Evolutionary conservation across 2,888 invertebrate genomes (phyloP).

Genomic region (Oscheius onirici): DNA sequence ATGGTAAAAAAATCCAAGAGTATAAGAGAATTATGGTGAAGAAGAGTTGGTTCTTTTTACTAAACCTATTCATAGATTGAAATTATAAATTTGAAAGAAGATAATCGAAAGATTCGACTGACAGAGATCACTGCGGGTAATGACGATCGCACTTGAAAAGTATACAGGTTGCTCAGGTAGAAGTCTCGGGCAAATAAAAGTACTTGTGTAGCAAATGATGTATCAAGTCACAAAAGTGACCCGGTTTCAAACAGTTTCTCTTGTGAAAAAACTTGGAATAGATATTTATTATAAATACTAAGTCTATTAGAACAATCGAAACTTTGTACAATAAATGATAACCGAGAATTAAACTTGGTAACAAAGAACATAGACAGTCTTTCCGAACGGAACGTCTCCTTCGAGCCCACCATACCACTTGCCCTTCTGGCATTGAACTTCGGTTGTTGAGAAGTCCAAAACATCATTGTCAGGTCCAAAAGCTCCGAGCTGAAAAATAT

Average conservation of each 20-base stretch:
- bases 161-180: neutral
- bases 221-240: neutral
- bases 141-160: too few relatives aligned
- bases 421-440: conserved; percentile 17
- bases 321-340: neutral
- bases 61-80: too few relatives aligned
- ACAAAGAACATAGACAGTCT: neutral
- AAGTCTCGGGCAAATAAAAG: neutral
- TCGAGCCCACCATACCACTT: conserved; percentile 14
- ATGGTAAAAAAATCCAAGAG: too few relatives aligned
- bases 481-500: conserved; percentile 9
- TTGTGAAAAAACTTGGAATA: too few relatives aligned
- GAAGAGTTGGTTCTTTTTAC: too few relatives aligned
- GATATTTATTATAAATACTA: neutral
- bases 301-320: neutral
- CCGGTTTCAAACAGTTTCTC: neutral
- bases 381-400: conserved; percentile 15
- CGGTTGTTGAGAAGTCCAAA: conserved; percentile 15
- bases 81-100: too few relatives aligned
- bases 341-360: conserved; percentile 4
- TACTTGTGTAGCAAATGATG: neutral
- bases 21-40: too few relatives aligned
- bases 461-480: conserved; percentile 1
- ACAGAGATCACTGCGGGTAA: too few relatives aligned
- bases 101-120: too few relatives aligned